A percentile compares a stretch with the other conserved stretches of the same genome.
Conservation (phyloP, 2,113 vertebrate genomes). For the Catharus minimus region DNA sequence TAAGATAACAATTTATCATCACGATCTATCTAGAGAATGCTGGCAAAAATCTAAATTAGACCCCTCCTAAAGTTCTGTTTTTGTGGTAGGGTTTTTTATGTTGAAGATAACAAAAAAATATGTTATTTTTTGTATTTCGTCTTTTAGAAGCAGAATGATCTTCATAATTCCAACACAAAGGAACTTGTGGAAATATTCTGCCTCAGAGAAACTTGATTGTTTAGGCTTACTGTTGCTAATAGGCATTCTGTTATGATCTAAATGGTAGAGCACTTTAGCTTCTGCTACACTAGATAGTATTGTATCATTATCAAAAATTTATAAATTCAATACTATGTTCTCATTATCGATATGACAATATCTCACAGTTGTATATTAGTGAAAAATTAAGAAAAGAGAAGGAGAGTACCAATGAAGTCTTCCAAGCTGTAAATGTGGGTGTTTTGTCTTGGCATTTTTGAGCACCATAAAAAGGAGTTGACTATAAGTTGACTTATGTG, state of each 20-base stretch:
- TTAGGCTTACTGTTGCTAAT: background rate
- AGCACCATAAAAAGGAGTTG: background rate
- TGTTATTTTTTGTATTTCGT: background rate
- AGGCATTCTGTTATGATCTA: background rate
- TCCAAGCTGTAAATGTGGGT: background rate
- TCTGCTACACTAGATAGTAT: background rate
- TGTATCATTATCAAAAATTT: background rate
- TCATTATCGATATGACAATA: background rate
- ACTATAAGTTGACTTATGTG: background rate
- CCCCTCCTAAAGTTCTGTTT: background rate
- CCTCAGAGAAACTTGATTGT: background rate
- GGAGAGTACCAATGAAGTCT: background rate
- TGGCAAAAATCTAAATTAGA: background rate
- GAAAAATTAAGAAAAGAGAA: background rate
- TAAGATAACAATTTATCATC: background rate
- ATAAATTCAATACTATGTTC: background rate
- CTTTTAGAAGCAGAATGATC: background rate
- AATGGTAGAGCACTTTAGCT: background rate
- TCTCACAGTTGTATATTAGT: background rate
- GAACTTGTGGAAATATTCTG: background rate
- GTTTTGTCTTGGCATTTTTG: background rate
- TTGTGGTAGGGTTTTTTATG: background rate
- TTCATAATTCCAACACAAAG: background rate
- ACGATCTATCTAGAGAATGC: accelerated
- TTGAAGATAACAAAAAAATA: background rate